Base-by-base conservation (phyloP, 2,888 invertebrate species). In the Brachycybe producta region DNA sequence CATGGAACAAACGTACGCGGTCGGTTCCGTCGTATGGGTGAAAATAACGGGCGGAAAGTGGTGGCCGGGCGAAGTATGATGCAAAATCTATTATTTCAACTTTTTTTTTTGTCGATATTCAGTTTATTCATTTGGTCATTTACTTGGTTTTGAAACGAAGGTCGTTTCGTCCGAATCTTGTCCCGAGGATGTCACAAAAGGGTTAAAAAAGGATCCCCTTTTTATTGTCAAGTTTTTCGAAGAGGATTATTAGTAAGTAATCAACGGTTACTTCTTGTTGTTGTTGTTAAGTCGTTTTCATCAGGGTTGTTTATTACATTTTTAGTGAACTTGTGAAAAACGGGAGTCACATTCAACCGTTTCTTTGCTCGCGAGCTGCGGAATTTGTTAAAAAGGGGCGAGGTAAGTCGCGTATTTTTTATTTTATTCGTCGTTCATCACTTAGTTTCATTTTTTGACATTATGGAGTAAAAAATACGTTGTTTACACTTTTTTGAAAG, bases 11-110 rank as follows among this genome's bases (percentile, higher is more conserved):
- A 23, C 15, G 30, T 49, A 52, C 39, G 26, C 53, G 21, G 51
- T 30, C 15, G 53, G 53, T 21, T 50, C 53, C 8, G 38, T 53
- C 28, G 53, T 53, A 2, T 53, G 53, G 53, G 53, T 51, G 17
- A 53, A 51, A 41, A 38, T 53, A 23, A 42, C 46, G 26, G 53
- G 53, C 15, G 53, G 53, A n/a, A 39, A 52, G 17, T 53, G 53
- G 53, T 53, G 53, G 53, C 53, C 53, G n/a, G 53, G 53, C 30
- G 47, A 53, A 45, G 53, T 53, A 40, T 35, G 36, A 27, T n/a
- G 5, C 5, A 5, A 17, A 11, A 11, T 21, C 5, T 24, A 42
- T 42, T 15, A 11, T 11, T 42, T 42, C 15, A 24, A 8, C 8
- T 19, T 42, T 26, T 8, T 24, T 23, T 42, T 8, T 23, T 23